Evolutionary conservation across 2,888 invertebrate genomes (phyloP), one percentile per base, ranked within the genome.

Genomic region (Dasysyrphus tricinctus): DNA sequence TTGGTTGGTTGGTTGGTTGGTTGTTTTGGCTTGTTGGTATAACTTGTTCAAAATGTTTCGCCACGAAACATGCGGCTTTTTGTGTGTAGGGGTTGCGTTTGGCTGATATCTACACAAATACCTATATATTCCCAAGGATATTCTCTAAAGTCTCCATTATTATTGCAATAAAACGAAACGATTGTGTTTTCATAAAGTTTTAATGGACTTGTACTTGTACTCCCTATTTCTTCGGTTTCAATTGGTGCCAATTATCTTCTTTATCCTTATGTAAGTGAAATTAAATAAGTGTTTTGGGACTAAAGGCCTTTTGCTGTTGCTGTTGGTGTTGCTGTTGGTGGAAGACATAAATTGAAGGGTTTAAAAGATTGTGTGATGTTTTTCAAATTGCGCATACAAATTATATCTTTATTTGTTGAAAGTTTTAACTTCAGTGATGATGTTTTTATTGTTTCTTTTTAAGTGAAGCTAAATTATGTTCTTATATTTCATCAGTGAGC

Each of bases 111-210:
- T 37, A 49, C 34, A 47, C 16, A 61, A 24, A 29, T 6, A 32
- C 37, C 39, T n/a, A 39, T n/a, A 73, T 77, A 82, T 86, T 78
- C 85, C 85, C 85, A 75, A 72, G 86, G 86, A 86, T 82, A 79
- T 82, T 82, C 86, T 82, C 72, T 11, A 61, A 86, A 79, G 86
- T 72, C 86, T 86, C 78, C 75, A 86, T 86, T 86, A 78, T 86
- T 78, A 86, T 86, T 86, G 78, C 75, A 70, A 86, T 86, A 86
- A 86, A 86, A 79, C 39, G 75, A 82, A 85, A 86, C 86, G 82
- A 86, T 86, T 82, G 82, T 86, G 82, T 86, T 82, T 86, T 86
- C 86, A 86, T 82, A 86, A 86, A 86, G 86, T 86, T 86, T 86
- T 79, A 86, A 86, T 82, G 72, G 81, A 82, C 78, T 82, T 86